These are phyloP conservation scores for Oeneis ivallda DNA, from an alignment of 2,888 invertebrate genomes.

Conservation along the genomic window DNA sequence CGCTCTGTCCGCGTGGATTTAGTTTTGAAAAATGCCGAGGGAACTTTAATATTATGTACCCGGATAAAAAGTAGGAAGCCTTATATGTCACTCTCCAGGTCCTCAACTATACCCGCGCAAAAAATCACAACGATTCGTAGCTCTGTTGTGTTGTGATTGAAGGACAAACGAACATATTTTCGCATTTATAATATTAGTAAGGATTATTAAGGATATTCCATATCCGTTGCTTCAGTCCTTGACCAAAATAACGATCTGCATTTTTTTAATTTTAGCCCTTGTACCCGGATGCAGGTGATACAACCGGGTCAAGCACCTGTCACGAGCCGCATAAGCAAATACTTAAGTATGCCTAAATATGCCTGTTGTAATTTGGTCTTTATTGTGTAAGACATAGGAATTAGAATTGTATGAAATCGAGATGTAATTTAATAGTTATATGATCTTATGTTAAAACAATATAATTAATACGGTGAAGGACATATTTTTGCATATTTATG, in stretches of 20 bases:
- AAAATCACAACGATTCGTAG: no score
- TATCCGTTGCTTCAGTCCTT: not conserved
- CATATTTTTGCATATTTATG: no score
- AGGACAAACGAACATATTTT: no score
- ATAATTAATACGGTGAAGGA: not conserved
- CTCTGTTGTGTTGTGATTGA: no score
- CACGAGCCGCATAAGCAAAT: conserved; percentile 22
- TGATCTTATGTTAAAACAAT: not conserved
- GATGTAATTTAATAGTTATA: not conserved
- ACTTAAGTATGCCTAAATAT: no score
- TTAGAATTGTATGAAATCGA: not conserved
- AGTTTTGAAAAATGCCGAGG: not conserved
- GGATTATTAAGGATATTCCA: not conserved
- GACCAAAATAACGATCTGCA: conserved; percentile 3
- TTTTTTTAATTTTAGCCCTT: conserved; percentile 22
- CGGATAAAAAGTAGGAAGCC: no score
- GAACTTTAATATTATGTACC: not conserved
- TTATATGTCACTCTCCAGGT: no score
- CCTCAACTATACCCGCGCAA: not conserved
- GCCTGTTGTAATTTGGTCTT: not conserved
- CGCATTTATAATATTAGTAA: not conserved
- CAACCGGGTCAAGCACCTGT: conserved; percentile 29
- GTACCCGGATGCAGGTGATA: conserved; percentile 8
- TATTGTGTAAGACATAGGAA: not conserved
- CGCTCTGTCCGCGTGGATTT: no score